Evolutionary conservation across 1,140 invertebrate species (phyloP), one percentile per base, ranked within the genome.

Genomic region (Diachasmimorpha longicaudata): DNA sequence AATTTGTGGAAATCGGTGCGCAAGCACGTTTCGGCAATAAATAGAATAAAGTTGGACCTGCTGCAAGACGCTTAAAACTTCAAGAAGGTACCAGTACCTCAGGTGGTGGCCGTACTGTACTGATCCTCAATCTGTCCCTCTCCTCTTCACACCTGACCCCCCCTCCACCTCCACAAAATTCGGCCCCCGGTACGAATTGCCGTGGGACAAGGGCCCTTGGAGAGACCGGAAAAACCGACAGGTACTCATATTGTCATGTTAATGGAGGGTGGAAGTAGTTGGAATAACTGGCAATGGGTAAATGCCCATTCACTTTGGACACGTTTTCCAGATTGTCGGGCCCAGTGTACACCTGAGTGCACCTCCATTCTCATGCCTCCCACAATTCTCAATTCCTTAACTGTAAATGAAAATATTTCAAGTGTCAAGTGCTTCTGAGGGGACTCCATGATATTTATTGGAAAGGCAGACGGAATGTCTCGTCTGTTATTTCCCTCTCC

Each of bases 221-320:
- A 75, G 19, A 23, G 68, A 44, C 31, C 46, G 31, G n/a, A 52
- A 72, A 52, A 66, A 31, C 71, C 36, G 63, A 84, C 84, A 87
- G 86, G 86, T 87, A 86, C 75, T 79, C 74, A 83, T 84, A 86
- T 87, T 87, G 82, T 85, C 75, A 86, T 86, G 85, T 80, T 86
- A 87, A 87, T 87, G 76, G 66, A 6, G 77, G 74, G 48, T 52
- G 48, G 72, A 81, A 79, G 80, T 46, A 76, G 67, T 72, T 76
- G 76, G 80, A 80, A 85, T 83, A 84, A 70, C 74, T 81, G 76
- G 21, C 78, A 82, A 86, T 83, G 79, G 83, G 70, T 81, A 77
- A 79, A 68, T 48, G 42, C 58, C 79, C 76, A 85, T 87, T 87
- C 82, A 86, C 19, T 5, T 31, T 46, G 37, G 80, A 79, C 85